Conservation (phyloP, 2,888 invertebrate species). For the Calameuta filiformis region DNA sequence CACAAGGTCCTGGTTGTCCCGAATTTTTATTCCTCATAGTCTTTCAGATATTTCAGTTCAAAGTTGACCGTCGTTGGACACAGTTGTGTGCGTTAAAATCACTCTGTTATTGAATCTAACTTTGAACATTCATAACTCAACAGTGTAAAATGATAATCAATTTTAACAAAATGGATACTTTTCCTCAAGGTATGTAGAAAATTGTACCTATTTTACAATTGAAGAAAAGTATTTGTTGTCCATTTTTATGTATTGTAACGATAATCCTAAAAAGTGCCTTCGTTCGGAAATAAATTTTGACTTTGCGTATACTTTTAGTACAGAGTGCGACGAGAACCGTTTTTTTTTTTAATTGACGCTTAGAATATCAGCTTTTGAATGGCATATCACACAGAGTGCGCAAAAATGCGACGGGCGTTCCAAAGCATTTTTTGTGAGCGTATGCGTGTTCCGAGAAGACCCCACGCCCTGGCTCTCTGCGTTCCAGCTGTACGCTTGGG, state of each 20-base stretch:
- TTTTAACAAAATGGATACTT: no score
- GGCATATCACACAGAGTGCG: slow-evolving; percentile 5
- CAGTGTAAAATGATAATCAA: no score
- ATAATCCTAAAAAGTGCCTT: slow-evolving; percentile 16
- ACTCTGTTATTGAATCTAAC: not conserved
- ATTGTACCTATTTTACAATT: not conserved
- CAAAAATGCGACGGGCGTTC: slow-evolving; percentile 11
- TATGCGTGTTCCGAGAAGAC: slow-evolving; percentile 18
- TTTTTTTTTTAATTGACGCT: slow-evolving; percentile 4
- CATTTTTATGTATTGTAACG: slow-evolving; percentile 15
- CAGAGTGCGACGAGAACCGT: not conserved
- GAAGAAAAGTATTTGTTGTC: slow-evolving; percentile 16
- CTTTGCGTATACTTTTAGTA: slow-evolving; percentile 17
- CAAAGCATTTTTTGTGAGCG: slow-evolving; percentile 18
- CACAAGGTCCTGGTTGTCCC: slow-evolving; percentile 9
- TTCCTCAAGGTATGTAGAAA: no score
- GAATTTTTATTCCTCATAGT: slow-evolving; percentile 12
- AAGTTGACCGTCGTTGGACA: slow-evolving; percentile 9
- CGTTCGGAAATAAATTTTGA: slow-evolving; percentile 15
- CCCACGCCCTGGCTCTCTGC: slow-evolving; percentile 12
- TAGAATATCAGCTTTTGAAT: slow-evolving; percentile 17
- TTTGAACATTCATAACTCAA: no score
- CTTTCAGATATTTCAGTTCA: not conserved
- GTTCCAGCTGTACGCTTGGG: slow-evolving; percentile 1
- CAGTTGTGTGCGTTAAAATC: slow-evolving; percentile 5